Evolutionary conservation across 1,140 invertebrate genomes (phyloP), one percentile per base, ranked within the genome.

Genomic region (Pantala flavescens): DNA sequence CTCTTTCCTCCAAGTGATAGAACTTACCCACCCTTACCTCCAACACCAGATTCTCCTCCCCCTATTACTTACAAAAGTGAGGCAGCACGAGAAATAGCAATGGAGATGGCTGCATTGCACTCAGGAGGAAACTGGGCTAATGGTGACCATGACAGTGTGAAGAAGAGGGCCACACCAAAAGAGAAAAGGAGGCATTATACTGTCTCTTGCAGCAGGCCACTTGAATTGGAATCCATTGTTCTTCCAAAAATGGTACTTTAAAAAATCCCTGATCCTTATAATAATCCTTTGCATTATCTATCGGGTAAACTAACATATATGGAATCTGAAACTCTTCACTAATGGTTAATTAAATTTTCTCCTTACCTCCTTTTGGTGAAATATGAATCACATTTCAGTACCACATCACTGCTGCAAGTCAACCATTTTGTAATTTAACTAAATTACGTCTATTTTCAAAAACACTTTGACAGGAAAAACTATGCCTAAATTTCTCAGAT

Each of bases 131-230:
- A 21, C 74, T 75, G 23, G 76, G 75, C 76, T 77, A 79, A 71
- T 75, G 77, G 43, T 76, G 78, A 76, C 74, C 83, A 79, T 75
- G 81, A 71, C 73, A 82, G 74, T 80, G 81, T 73, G 76, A 87
- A 77, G 76, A 82, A 87, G 72, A 82, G 91, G 70, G 85, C 88
- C 24, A 87, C 93, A 7, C 92, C 92, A 0, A 89, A 89, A 76
- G 91, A 93, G 79, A 94, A 93, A 81, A 84, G 93, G 70, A 85
- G 95, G 73, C 94, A 95, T 82, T 90, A 95, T 80, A 97, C 95
- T 0, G 93, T 95, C 9, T 94, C 93, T 12, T 88, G 87, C 81
- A 88, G 86, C 80, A 82, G 86, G 78, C 87, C 86, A 7, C 81
- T 80, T 78, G 82, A 81, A 76, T 76, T 82, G 71, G 82, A 83